Conservation (phyloP, 2,888 invertebrate species). For the Girardia tigrina region DNA sequence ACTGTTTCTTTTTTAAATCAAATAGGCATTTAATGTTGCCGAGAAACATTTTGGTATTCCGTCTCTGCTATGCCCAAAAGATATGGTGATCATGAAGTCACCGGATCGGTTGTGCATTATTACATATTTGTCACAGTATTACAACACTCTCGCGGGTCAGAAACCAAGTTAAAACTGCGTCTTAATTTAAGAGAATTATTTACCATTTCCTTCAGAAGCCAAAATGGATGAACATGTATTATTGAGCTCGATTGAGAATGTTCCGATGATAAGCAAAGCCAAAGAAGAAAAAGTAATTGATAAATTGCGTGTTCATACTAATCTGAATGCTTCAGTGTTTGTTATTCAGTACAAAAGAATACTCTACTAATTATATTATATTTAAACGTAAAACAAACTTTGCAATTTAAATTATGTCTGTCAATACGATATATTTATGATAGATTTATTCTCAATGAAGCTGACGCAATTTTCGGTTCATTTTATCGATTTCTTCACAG, state of each 20-base stretch:
- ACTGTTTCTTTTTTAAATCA: neutral
- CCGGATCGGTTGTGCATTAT: constrained; percentile 8
- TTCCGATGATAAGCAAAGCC: neutral
- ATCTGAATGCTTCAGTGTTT: no score
- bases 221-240: neutral
- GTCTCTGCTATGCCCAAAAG: neutral
- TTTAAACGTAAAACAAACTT: no score
- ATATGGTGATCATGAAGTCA: constrained; percentile 7
- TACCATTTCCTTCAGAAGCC: neutral
- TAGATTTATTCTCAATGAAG: no score
- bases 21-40: neutral
- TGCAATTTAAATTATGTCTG: no score
- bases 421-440: no score
- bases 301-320: no score
- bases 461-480: no score
- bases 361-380: no score
- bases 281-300: neutral
- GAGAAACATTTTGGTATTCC: constrained; percentile 20
- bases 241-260: neutral
- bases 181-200: neutral
- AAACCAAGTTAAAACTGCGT: neutral
- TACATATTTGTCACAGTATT: neutral
- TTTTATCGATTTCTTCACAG: no score
- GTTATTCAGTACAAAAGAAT: no score
- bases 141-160: neutral